phyloP scores from a whole-genome alignment of 2,113 vertebrate species.

The Paralichthys olivaceus region DNA sequence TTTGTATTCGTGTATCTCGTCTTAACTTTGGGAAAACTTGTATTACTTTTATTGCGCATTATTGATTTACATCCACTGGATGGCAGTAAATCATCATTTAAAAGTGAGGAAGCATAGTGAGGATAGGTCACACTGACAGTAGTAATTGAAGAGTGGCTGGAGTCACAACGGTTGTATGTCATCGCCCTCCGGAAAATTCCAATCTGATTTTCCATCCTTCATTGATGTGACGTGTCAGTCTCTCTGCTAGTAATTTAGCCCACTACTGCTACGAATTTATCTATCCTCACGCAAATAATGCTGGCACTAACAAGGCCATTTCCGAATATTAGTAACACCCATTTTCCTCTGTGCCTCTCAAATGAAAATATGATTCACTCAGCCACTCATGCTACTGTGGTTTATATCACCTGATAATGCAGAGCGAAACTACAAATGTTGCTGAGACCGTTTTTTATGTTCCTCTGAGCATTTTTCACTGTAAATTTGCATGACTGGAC shows the following conservation, averaged over 20 bases:
- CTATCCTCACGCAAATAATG: background rate
- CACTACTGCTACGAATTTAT: background rate
- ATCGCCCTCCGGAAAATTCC: background rate
- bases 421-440: slow-evolving; percentile 11
- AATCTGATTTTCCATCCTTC: background rate
- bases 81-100: slow-evolving; percentile 52
- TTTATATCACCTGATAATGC: slow-evolving; percentile 23
- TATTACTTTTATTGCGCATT: slow-evolving; percentile 10
- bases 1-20: no score
- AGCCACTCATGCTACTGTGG: background rate
- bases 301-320: background rate
- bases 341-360: background rate
- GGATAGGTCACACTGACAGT: background rate
- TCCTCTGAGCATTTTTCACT: background rate
- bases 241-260: background rate
- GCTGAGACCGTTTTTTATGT: background rate
- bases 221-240: background rate
- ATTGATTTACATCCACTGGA: slow-evolving; percentile 59
- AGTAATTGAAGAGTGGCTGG: background rate
- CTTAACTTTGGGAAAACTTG: no score
- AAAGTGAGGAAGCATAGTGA: slow-evolving; percentile 5
- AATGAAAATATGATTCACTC: slow-evolving; percentile 40
- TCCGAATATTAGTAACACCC: background rate
- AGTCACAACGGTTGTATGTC: background rate
- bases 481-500: no score